These are phyloP conservation scores for Bimastos eiseni DNA, from an alignment of 2,888 invertebrate species.

Conservation along the genomic window DNA sequence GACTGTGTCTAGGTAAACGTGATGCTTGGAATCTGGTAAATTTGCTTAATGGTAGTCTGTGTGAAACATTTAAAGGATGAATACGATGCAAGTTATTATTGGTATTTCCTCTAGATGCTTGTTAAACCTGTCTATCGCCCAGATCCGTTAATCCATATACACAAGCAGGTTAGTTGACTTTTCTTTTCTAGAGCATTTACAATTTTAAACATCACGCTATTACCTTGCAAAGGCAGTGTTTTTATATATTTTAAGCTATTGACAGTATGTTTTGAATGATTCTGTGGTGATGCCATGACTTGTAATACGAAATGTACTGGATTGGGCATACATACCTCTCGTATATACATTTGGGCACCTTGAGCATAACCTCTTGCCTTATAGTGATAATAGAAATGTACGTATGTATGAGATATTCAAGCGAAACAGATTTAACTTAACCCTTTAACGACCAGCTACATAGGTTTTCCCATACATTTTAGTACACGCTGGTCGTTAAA, in stretches of 20 bases:
- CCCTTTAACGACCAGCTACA: too few relatives aligned
- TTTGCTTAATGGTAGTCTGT: background rate
- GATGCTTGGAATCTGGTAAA: background rate
- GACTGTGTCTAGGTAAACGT: background rate
- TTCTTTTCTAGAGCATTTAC: background rate
- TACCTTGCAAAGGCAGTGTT: background rate
- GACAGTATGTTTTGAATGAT: background rate
- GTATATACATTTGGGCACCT: background rate
- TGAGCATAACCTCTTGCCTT: background rate
- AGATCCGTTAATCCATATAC: constrained; percentile 50
- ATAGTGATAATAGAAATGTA: background rate
- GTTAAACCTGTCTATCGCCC: constrained; percentile 60
- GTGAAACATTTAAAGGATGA: background rate
- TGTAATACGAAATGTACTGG: background rate
- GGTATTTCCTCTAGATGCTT: constrained; percentile 53
- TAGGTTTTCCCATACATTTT: too few relatives aligned
- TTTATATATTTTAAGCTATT: background rate
- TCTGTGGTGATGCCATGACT: background rate
- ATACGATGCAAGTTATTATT: constrained; percentile 20
- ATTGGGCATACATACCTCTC: background rate
- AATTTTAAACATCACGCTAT: background rate
- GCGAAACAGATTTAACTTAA: background rate
- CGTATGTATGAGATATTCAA: background rate
- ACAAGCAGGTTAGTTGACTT: constrained; percentile 48
- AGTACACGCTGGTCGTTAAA: too few relatives aligned